Percentiles rank a stretch among this genome's conserved stretches.
These are phyloP conservation scores for Pheosia tremula DNA, from an alignment of 2,888 invertebrate species.

Conservation along the genomic window DNA sequence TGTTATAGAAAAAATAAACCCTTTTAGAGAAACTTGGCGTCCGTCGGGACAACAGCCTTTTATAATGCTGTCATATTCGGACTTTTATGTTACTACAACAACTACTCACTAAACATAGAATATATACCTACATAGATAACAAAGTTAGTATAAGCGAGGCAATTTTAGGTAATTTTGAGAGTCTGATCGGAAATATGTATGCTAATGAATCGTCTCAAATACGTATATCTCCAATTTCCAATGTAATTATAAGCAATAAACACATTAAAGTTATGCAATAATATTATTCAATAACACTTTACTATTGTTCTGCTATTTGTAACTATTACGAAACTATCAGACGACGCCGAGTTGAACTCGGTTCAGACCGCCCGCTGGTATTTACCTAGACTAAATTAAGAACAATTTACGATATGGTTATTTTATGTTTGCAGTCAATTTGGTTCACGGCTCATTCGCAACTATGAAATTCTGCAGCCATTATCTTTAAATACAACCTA, in stretches of 20 bases:
- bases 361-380: conserved; percentile 49
- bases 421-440: conserved; percentile 76
- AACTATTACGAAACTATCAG: conserved; percentile 40
- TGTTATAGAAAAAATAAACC: conserved; percentile 1
- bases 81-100: not conserved
- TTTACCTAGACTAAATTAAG: conserved; percentile 71
- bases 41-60: not conserved
- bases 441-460: conserved; percentile 67
- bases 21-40: not conserved
- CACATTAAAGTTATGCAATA: not conserved
- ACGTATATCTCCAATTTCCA: too few species aligned
- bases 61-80: not conserved
- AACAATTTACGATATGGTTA: conserved; percentile 73
- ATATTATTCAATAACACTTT: conserved; percentile 21
- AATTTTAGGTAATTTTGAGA: too few species aligned
- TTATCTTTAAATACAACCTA: conserved; percentile 49
- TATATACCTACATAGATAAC: not conserved
- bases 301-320: conserved; percentile 22
- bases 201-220: too few species aligned
- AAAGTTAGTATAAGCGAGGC: too few species aligned
- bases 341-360: conserved; percentile 49
- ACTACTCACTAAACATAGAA: not conserved
- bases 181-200: too few species aligned
- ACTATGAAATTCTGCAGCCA: conserved; percentile 54
- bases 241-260: not conserved